These are phyloP conservation scores for Cetoscarus ocellatus DNA, from an alignment of 2,797 vertebrate genomes.

Conservation along the genomic window DNA sequence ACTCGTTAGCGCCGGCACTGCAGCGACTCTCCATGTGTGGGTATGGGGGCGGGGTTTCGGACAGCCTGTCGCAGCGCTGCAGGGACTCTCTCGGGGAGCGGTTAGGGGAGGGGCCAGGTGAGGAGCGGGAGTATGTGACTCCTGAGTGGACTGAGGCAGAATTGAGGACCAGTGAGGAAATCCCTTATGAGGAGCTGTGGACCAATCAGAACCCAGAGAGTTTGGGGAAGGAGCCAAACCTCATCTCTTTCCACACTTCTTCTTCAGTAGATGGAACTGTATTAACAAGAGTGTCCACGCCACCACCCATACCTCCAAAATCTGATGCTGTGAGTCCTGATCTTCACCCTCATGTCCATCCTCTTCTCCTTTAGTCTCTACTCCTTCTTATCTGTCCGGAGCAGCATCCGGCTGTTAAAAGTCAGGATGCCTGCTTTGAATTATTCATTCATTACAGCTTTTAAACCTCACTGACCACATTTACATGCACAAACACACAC, in stretches of 20 bases:
- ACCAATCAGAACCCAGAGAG: slow-evolving; percentile 86
- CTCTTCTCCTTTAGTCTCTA: slow-evolving; percentile 25
- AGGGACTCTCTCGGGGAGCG: slow-evolving; percentile 82
- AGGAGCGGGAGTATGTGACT: slow-evolving; percentile 92
- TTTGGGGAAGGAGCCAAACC: slow-evolving; percentile 86
- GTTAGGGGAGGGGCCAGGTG: slow-evolving; percentile 78
- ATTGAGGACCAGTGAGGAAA: slow-evolving; percentile 89
- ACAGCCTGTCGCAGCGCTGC: slow-evolving; percentile 77
- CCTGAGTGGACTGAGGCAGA: slow-evolving; percentile 92
- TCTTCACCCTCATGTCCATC: slow-evolving; percentile 13
- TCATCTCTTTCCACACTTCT: slow-evolving; percentile 87
- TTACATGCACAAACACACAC: slow-evolving; percentile 32
- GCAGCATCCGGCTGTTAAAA: slow-evolving; percentile 74
- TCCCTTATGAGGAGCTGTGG: slow-evolving; percentile 98
- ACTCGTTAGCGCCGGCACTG: slow-evolving; percentile 85
- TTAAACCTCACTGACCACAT: slow-evolving; percentile 76
- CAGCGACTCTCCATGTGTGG: slow-evolving; percentile 88
- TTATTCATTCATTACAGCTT: slow-evolving; percentile 84
- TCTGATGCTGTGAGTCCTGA: slow-evolving; percentile 94
- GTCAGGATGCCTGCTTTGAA: slow-evolving; percentile 73
- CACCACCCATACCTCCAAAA: slow-evolving; percentile 95
- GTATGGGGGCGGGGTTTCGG: slow-evolving; percentile 78
- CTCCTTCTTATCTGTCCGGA: slow-evolving; percentile 32
- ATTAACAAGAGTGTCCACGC: slow-evolving; percentile 82
- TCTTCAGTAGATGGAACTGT: slow-evolving; percentile 84